A percentile compares a stretch with the other conserved stretches of the same genome.
These are phyloP conservation scores for Centroberyx gerrardi DNA, from an alignment of 2,797 vertebrate species.

Conservation along the genomic window DNA sequence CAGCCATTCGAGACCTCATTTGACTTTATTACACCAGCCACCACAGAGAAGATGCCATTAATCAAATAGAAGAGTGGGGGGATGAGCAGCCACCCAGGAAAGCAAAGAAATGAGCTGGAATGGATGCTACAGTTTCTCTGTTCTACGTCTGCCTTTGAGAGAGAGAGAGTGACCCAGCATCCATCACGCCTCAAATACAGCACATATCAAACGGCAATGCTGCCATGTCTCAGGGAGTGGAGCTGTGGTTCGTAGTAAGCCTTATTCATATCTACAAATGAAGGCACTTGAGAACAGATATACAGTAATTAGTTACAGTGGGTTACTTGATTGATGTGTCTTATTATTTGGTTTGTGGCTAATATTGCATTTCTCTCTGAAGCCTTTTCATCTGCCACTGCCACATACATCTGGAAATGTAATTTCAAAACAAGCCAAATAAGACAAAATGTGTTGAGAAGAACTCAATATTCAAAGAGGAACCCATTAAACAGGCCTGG, in stretches of 20 bases:
- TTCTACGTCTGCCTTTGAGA: conserved; percentile 34
- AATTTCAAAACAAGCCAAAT: conserved; percentile 17
- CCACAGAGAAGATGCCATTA: conserved; percentile 67
- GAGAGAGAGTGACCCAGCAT: conserved; percentile 34
- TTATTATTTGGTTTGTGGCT: conserved; percentile 33
- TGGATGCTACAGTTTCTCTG: conserved; percentile 34
- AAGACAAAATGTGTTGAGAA: conserved; percentile 4
- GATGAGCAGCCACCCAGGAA: conserved; percentile 55
- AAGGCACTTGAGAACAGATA: conserved; percentile 23
- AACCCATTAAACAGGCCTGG: conserved; percentile 28
- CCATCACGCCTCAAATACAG: conserved; percentile 53
- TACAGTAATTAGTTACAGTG: conserved; percentile 27
- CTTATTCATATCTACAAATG: conserved; percentile 20
- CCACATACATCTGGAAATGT: conserved; percentile 32
- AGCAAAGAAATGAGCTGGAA: conserved; percentile 57
- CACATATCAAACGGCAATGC: conserved; percentile 26
- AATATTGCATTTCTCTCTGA: conserved; percentile 30
- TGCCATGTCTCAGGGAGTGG: conserved; percentile 7
- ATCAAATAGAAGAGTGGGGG: conserved; percentile 70
- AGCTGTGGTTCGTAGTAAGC: background rate
- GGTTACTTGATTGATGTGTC: conserved; percentile 22
- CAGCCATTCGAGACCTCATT: conserved; percentile 73
- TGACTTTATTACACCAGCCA: conserved; percentile 78
- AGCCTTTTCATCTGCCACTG: conserved; percentile 26
- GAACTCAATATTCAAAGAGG: conserved; percentile 13